phyloP scores from a whole-genome alignment of 1,140 invertebrate species.

The Drosophila malerkotliana region DNA sequence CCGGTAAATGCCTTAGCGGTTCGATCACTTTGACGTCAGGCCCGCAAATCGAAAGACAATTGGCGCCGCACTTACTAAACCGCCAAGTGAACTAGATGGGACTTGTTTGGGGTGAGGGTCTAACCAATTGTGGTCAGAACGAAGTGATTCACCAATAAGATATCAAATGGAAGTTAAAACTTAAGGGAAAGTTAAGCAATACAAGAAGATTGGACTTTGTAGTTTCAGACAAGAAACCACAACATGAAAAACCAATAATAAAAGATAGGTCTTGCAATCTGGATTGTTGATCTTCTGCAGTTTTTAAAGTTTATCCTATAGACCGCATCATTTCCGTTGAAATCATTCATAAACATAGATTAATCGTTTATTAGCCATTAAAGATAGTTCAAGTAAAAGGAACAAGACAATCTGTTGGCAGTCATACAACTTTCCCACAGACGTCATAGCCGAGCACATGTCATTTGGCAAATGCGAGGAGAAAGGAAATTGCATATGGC shows the following conservation, averaged over 20 bases:
- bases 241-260: not conserved
- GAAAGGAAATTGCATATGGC: constrained; percentile 45
- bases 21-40: constrained; percentile 54
- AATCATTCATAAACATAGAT: constrained; percentile 18
- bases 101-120: constrained; percentile 20
- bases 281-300: not conserved
- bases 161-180: constrained; percentile 6
- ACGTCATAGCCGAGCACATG: constrained; percentile 69
- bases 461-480: constrained; percentile 38
- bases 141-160: constrained; percentile 15
- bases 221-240: not conserved
- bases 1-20: constrained; percentile 20
- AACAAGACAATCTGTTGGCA: constrained; percentile 53
- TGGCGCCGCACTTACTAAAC: constrained; percentile 47
- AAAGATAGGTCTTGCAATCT: not conserved
- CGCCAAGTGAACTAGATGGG: constrained; percentile 67
- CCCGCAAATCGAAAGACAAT: constrained; percentile 5
- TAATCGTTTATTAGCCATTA: constrained; percentile 30
- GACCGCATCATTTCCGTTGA: constrained; percentile 14
- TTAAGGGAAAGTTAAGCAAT: constrained; percentile 11
- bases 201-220: not conserved
- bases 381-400: constrained; percentile 34
- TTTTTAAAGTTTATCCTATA: too few relatives aligned
- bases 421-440: constrained; percentile 36
- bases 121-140: constrained; percentile 28